Conservation (phyloP, 2,113 vertebrate species). For the Thalassarche chlororhynchos region DNA sequence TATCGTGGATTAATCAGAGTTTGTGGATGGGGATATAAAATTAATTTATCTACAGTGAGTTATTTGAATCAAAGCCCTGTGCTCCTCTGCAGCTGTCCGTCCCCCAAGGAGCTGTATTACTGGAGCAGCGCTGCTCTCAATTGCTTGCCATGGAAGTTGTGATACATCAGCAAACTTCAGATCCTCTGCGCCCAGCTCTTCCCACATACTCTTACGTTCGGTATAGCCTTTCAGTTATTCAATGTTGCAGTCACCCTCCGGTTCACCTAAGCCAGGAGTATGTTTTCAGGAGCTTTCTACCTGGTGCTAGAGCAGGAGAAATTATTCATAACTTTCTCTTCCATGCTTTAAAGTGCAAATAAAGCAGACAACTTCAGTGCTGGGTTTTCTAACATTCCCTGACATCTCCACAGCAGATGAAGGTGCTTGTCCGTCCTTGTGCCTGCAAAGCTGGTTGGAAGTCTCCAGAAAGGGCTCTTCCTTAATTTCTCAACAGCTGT, state of each 20-base stretch:
- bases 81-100: constrained; percentile 14
- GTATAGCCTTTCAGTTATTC: background rate
- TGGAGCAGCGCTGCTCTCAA: background rate
- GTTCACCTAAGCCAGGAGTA: background rate
- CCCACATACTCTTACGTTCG: background rate
- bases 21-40: constrained; percentile 28
- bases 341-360: background rate
- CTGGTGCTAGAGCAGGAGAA: background rate
- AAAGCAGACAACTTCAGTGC: background rate
- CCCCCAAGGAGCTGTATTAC: constrained; percentile 3
- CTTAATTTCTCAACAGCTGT: background rate
- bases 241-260: background rate
- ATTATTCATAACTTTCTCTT: constrained; percentile 13
- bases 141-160: background rate
- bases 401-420: background rate
- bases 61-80: constrained; percentile 41
- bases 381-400: background rate
- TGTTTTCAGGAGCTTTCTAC: background rate
- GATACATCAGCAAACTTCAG: constrained; percentile 20
- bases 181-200: background rate
- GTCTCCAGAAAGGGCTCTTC: background rate
- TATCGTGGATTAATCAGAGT: constrained; percentile 34
- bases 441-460: background rate
- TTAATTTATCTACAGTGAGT: constrained; percentile 56
- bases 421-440: background rate